Evolutionary conservation across 2,888 invertebrate species (phyloP).

Genomic region (Callimorpha dominula): DNA sequence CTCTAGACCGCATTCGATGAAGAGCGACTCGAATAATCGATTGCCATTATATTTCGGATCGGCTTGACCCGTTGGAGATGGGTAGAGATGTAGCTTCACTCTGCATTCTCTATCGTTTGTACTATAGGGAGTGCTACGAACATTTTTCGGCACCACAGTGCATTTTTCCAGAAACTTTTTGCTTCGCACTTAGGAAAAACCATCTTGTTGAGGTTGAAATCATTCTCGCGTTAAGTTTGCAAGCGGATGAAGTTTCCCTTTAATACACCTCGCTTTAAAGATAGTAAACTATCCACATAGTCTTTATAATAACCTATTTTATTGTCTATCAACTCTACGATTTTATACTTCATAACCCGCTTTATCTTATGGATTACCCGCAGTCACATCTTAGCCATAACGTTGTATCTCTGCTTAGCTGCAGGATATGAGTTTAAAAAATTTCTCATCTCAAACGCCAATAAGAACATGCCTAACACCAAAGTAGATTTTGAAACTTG

Average conservation of each 20-base stretch:
- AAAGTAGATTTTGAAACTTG: conserved; percentile 49
- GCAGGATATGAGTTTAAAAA: conserved; percentile 26
- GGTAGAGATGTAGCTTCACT: no score
- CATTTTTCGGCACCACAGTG: no score
- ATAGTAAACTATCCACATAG: conserved; percentile 9
- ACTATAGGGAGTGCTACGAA: no score
- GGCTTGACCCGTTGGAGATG: no score
- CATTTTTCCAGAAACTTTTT: no score
- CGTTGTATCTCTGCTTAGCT: conserved; percentile 12
- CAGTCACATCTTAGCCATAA: neutral
- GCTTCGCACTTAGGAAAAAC: neutral
- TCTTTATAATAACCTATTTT: conserved; percentile 15
- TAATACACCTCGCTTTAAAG: conserved; percentile 10
- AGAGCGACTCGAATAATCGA: no score
- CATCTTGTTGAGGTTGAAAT: neutral
- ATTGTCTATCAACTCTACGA: conserved; percentile 16
- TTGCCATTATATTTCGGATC: no score
- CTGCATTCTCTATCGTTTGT: no score
- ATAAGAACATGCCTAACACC: conserved; percentile 32
- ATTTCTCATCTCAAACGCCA: conserved; percentile 41
- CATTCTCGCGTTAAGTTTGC: neutral
- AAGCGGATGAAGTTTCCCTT: neutral
- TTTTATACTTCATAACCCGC: conserved; percentile 17
- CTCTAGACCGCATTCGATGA: no score
- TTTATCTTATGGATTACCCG: neutral